Percentiles rank a stretch among this genome's conserved stretches.
Conservation (phyloP, 2,797 vertebrate genomes). For the Acipenser oxyrinchus region DNA sequence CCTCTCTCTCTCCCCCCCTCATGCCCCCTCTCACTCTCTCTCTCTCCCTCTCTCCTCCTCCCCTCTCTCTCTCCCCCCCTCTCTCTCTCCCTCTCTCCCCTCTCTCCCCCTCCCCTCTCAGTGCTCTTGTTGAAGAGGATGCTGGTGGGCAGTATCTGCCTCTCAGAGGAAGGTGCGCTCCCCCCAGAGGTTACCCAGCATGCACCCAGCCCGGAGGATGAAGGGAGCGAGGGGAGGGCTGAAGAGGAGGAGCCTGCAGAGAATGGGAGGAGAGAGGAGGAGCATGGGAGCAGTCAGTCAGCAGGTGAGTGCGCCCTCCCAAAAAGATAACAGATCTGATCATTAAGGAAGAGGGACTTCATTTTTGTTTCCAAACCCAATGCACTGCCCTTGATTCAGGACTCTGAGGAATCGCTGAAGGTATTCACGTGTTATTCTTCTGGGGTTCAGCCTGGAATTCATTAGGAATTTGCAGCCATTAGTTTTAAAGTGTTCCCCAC, state of each 20-base stretch:
- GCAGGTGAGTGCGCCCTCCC: too few species aligned
- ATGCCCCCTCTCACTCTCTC: too few species aligned
- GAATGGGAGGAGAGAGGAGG: constrained; percentile 6
- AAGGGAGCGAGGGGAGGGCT: constrained; percentile 23
- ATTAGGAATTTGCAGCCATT: not conserved
- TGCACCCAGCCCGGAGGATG: constrained; percentile 37
- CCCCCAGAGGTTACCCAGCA: not conserved
- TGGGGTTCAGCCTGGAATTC: too few species aligned
- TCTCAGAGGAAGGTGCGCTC: constrained; percentile 49
- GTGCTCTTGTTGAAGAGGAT: constrained; percentile 68
- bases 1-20: too few species aligned
- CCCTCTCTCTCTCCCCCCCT: not conserved
- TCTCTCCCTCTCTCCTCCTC: not conserved
- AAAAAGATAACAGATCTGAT: too few species aligned
- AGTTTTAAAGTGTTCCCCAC: not conserved
- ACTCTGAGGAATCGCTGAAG: too few species aligned
- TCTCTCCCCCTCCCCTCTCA: constrained; percentile 19
- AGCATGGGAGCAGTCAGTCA: not conserved
- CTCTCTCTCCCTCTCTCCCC: not conserved
- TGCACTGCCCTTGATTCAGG: too few species aligned
- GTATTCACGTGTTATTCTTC: too few species aligned
- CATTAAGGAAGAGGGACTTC: too few species aligned
- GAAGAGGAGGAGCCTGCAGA: constrained; percentile 11
- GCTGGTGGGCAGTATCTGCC: constrained; percentile 56
- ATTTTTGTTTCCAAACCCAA: too few species aligned